Conservation (phyloP, 2,113 vertebrate genomes). For the Brienomyrus longianalis region DNA sequence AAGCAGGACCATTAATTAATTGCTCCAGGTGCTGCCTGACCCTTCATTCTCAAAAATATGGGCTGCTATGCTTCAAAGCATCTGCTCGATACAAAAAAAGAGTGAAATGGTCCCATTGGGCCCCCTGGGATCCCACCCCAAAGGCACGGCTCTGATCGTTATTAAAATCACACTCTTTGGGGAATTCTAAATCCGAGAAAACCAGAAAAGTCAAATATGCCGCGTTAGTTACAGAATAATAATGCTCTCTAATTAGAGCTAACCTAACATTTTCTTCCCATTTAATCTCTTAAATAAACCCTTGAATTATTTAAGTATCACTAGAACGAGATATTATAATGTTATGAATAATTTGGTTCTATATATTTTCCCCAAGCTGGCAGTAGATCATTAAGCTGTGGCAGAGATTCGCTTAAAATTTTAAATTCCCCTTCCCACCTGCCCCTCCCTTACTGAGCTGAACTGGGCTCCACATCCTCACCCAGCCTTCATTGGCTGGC, state of each 20-base stretch:
- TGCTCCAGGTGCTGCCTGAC: neutral
- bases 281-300: constrained; percentile 7
- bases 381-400: neutral
- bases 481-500: neutral
- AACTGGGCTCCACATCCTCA: neutral
- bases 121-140: neutral
- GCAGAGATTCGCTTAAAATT: neutral
- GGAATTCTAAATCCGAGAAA: neutral
- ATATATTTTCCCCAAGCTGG: neutral
- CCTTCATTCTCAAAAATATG: neutral
- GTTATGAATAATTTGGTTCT: constrained; percentile 4
- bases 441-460: neutral
- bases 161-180: neutral
- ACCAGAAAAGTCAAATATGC: neutral
- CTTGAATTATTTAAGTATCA: neutral
- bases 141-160: neutral
- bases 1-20: neutral
- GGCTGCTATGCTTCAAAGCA: neutral
- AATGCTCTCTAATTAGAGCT: neutral
- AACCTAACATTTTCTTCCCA: neutral
- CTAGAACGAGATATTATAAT: neutral
- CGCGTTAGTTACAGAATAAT: neutral
- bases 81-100: neutral
- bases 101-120: neutral
- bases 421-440: neutral